Evolutionary conservation across 2,113 vertebrate species (phyloP).

Genomic region (Canis aureus): DNA sequence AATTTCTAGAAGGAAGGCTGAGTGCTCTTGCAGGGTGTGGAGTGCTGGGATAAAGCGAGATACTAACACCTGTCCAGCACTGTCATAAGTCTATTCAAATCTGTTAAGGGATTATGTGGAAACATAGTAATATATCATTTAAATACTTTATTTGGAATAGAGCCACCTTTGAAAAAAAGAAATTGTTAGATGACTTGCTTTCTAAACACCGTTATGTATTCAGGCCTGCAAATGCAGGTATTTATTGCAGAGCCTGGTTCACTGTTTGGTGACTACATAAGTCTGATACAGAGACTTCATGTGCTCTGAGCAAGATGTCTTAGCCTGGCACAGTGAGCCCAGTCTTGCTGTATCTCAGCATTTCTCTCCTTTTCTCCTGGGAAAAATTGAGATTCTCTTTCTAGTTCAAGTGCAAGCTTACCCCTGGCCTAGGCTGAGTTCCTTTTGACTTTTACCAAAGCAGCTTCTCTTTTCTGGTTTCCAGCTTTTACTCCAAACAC

Average conservation of each 20-base stretch:
- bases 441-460: not conserved
- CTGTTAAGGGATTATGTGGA: not conserved
- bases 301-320: not conserved
- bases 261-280: not conserved
- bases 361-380: not conserved
- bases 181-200: not conserved
- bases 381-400: not conserved
- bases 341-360: not conserved
- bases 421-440: not conserved
- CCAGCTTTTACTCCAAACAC: not conserved
- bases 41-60: slow-evolving; percentile 6
- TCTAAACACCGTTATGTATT: not conserved
- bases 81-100: not conserved
- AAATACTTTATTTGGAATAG: not conserved
- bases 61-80: not conserved
- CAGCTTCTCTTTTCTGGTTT: not conserved
- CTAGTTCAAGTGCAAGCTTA: not conserved
- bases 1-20: slow-evolving; percentile 16
- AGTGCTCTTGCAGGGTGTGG: not conserved
- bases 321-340: not conserved
- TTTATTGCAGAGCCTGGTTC: not conserved
- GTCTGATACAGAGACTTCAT: not conserved
- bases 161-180: not conserved
- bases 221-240: not conserved
- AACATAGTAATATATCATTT: not conserved